Evolutionary conservation across 2,888 invertebrate species (phyloP).

Genomic region (Mythimna ferrago): DNA sequence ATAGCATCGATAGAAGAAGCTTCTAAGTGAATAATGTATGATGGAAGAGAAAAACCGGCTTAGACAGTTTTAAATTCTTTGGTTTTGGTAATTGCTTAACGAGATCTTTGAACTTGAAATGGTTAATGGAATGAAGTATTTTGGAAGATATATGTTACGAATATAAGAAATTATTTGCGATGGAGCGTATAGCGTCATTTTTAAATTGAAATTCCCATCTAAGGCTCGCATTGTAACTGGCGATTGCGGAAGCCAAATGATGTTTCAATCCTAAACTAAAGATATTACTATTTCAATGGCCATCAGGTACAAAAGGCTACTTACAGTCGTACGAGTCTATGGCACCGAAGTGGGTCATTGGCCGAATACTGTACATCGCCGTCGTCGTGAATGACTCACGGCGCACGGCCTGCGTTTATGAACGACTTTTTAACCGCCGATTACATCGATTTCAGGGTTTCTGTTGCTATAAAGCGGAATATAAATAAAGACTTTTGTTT

Average conservation of each 20-base stretch:
- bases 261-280: slow-evolving; percentile 21
- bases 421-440: slow-evolving; percentile 76
- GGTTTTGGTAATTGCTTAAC: neutral
- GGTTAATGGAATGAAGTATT: neutral
- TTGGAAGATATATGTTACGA: neutral
- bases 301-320: slow-evolving; percentile 50
- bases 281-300: slow-evolving; percentile 37
- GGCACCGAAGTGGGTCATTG: slow-evolving; percentile 86
- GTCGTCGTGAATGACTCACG: slow-evolving; percentile 80
- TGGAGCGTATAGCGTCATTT: neutral
- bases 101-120: neutral
- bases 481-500: slow-evolving; percentile 56
- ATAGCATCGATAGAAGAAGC: neutral
- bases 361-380: slow-evolving; percentile 83
- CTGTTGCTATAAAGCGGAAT: slow-evolving; percentile 49
- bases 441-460: slow-evolving; percentile 72
- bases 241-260: slow-evolving; percentile 11
- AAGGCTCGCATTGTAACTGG: neutral
- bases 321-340: slow-evolving; percentile 68
- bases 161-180: neutral
- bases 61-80: neutral
- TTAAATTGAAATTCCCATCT: slow-evolving; percentile 1
- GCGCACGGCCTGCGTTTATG: slow-evolving; percentile 77
- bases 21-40: neutral
- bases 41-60: neutral